Evolutionary conservation across 2,888 invertebrate genomes (phyloP).

Genomic region (Archaeoteleia sp.): DNA sequence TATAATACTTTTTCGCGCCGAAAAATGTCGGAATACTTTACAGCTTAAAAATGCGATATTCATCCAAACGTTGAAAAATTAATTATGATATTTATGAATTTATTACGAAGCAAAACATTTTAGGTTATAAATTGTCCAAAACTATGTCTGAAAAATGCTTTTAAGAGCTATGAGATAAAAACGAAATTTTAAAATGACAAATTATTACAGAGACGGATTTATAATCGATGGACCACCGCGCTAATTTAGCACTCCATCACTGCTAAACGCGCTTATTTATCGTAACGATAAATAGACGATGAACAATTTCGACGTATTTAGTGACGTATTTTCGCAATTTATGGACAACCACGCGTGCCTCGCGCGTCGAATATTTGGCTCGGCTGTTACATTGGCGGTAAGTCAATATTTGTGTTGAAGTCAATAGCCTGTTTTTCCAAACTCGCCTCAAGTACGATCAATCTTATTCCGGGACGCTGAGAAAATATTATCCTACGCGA

Average conservation of each 20-base stretch:
- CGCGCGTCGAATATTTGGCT: background rate
- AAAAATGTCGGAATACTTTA: conserved; percentile 15
- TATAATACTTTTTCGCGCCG: conserved; percentile 5
- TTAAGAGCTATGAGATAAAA: no score
- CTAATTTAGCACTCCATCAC: conserved; percentile 12
- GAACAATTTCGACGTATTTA: conserved; percentile 14
- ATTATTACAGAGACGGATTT: background rate
- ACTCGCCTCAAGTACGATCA: conserved; percentile 51
- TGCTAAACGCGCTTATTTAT: conserved; percentile 1
- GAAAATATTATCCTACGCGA: conserved; percentile 57
- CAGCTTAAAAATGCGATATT: background rate
- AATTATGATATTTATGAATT: no score
- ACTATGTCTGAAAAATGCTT: no score
- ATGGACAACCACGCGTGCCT: background rate
- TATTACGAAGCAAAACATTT: background rate
- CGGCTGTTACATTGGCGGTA: conserved; percentile 45
- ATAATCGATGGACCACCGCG: conserved; percentile 7
- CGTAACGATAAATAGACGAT: conserved; percentile 3
- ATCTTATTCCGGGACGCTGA: conserved; percentile 54
- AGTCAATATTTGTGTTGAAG: conserved; percentile 45
- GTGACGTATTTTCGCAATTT: conserved; percentile 6
- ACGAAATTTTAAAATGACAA: no score
- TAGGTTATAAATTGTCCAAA: background rate
- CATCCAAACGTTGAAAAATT: no score
- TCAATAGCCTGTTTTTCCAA: conserved; percentile 49